These are phyloP conservation scores for Petrocephalus zakoni DNA, from an alignment of 2,113 vertebrate species.

Conservation along the genomic window DNA sequence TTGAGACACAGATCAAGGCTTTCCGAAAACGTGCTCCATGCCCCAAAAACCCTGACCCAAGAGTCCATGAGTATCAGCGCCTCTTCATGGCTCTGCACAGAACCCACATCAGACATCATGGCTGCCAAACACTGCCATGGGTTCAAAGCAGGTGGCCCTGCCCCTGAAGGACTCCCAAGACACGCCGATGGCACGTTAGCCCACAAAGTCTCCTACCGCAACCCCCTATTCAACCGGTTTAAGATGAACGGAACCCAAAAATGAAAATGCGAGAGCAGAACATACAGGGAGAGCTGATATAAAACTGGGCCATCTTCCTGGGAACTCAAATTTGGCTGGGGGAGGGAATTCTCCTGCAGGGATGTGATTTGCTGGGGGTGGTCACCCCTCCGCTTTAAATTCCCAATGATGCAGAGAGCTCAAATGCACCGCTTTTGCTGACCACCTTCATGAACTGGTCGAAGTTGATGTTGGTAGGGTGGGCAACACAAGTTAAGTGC, in stretches of 20 bases:
- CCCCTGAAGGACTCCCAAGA: not conserved
- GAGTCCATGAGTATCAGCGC: not conserved
- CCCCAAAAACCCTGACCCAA: not conserved
- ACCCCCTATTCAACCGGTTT: not conserved
- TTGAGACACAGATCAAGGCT: not conserved
- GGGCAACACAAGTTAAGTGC: not conserved
- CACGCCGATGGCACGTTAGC: not conserved
- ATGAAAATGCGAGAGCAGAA: not conserved
- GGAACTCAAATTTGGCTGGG: not conserved
- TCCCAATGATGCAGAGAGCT: not conserved
- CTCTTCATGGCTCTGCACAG: not conserved
- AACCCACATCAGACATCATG: not conserved
- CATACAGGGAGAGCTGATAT: not conserved
- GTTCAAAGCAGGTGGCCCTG: not conserved
- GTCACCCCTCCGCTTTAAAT: not conserved
- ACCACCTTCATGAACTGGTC: not conserved
- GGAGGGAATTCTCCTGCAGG: not conserved
- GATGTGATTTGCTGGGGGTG: not conserved
- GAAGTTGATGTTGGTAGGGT: not conserved
- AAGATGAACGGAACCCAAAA: not conserved
- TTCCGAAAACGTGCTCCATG: not conserved
- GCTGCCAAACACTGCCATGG: not conserved
- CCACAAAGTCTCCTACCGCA: not conserved
- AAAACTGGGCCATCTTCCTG: slow-evolving; percentile 7
- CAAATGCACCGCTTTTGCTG: not conserved